phyloP scores from a whole-genome alignment of 2,888 invertebrate genomes.

The Baccha elongata region DNA sequence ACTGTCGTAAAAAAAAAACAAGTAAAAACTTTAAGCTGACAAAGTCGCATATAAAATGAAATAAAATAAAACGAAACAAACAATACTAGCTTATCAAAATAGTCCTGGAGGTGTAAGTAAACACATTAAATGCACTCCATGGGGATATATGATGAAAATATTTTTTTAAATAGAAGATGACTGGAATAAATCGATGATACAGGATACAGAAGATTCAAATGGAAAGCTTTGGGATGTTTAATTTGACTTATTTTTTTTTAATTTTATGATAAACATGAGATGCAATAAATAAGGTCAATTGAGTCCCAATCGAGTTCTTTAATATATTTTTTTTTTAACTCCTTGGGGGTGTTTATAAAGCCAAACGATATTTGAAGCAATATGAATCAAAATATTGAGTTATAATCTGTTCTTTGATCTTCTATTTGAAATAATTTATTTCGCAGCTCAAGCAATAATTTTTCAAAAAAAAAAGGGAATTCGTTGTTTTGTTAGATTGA shows the following conservation, averaged over 20 bases:
- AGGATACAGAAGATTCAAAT: neutral
- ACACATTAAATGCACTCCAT: conserved; percentile 48
- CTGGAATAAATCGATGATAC: neutral
- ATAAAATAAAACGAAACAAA: neutral
- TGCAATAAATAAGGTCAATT: neutral
- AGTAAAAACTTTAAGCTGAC: conserved; percentile 35
- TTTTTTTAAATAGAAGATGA: neutral
- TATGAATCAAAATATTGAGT: no score
- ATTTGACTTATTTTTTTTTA: neutral
- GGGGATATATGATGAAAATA: neutral
- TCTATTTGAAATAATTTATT: no score
- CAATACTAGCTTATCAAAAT: conserved; percentile 43
- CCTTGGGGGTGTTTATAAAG: no score
- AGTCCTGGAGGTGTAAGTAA: conserved; percentile 55
- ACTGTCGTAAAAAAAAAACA: conserved; percentile 36
- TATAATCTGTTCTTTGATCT: no score
- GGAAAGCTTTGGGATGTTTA: neutral
- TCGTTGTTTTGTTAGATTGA: no score
- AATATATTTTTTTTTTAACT: no score
- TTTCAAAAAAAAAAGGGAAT: no score
- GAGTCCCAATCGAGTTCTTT: neutral
- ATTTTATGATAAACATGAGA: neutral
- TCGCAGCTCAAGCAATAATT: no score
- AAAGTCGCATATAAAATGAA: conserved; percentile 35
- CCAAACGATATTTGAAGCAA: no score